Evolutionary conservation across 2,888 invertebrate species (phyloP), one percentile per base, ranked within the genome.

Genomic region (Brenthis ino): DNA sequence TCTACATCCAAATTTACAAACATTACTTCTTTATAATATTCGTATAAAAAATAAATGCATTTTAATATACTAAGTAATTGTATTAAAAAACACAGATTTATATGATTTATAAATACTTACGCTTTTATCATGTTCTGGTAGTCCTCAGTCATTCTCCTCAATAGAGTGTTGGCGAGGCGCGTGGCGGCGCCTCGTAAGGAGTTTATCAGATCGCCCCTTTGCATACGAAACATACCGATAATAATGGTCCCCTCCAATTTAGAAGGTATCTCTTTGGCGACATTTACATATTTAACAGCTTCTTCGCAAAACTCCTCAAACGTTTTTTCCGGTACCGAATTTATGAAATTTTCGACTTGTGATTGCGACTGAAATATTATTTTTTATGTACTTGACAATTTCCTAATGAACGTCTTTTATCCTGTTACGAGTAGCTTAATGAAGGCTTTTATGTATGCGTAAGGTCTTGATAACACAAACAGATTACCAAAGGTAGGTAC

Each of bases 211-310:
- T 96, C 96, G 60, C 94, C 95, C 67, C 98, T 94, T 84, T 97
- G 96, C 83, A 98, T 95, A 80, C 97, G 96, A 83, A 97, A 99
- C 89, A 98, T 95, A 11, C 97, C 98, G 80, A 97, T 95, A 20
- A 95, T 94, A 20, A 96, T 94, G 0, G 96, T 95, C 70, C 95
- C 94, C 75, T 95, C 94, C 47, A 94, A 85, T 55, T 89, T 87
- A 1, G 90, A 86, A 1, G 95, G 94, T 70, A 96, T 95, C 68
- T 94, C 93, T 65, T 92, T 92, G 56, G 95, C 93, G 28, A 96
- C 85, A n/a, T 93, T 86, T 56, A 95, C 94, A 76, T 95, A 96
- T 74, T 94, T 93, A 5, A 94, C 86, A 4, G 96, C 93, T 76
- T 95, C 92, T 0, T 85, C 89, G 55, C 94, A 93, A 77, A 94